Base-by-base conservation (phyloP, 2,113 vertebrate genomes). In the Nycticebus coucang region DNA sequence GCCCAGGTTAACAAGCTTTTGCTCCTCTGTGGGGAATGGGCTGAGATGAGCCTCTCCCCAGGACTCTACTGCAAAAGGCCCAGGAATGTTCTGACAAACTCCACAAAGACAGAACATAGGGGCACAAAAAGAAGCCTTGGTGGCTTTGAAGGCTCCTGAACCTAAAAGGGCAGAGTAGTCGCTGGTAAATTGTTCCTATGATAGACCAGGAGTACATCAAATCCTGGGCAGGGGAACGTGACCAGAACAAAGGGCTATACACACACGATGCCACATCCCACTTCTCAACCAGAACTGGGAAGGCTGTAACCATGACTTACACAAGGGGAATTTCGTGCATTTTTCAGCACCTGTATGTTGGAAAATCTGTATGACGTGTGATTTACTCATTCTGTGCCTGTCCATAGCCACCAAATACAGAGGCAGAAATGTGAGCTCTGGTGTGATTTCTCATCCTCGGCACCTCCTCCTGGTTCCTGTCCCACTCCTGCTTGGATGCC, bases 191-290 rank as follows among this genome's bases (percentile, higher is more conserved):
- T 1, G 0, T 7, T 33, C 37, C 68, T 3, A 1, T 37, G 2
- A 0, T 0, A 15, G 62, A 33, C 64, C 33, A 7, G 45, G 37
- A 11, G 1, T 0, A 30, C 0, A 0, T 21, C n/a, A 17, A n/a
- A 24, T 21, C 60, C 57, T 19, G 2, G 37, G 71, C 18, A 12
- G 33, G 14, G 35, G 50, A 53, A 26, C 50, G 83, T 6, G 22
- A 87, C 22, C 1, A 4, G 35, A 45, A 28, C 0, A 19, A 26
- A 21, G 0, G 1, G 26, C 7, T 14, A 30, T 3, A 4, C 18
- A 14, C 4, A 6, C 2, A 41, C 26, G 9, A 74, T 0, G 21
- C 33, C 0, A 5, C 7, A 10, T 1, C 50, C 12, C 87, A 13
- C 74, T 21, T n/a, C 35, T 87, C 77, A 28, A 21, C 62, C 10